Evolutionary conservation across 2,797 vertebrate species (phyloP), one percentile per base, ranked within the genome.

Genomic region (Acomys russatus): DNA sequence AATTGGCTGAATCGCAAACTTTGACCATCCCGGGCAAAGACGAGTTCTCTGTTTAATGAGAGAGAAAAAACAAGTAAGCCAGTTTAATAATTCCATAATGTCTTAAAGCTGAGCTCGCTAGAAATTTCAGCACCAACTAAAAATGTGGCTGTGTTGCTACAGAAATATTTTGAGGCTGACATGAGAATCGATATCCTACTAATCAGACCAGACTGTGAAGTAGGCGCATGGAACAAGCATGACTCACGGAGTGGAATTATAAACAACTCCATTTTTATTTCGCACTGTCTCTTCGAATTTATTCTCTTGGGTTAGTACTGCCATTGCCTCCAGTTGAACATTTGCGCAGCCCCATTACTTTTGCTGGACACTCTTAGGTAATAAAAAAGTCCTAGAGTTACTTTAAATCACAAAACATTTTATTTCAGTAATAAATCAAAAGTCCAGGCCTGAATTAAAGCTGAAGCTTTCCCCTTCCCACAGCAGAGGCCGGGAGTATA

Each of bases 211-310:
- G 63, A 74, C 85, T 96, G 85, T 86, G 94, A 96, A 88, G 85
- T 4, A 95, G 94, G 93, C 64, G 66, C 86, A 95, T 5, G 0
- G 78, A 96, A 92, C 68, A 88, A 96, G 78, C 22, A 73, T 94
- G 92, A 96, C 35, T 97, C 95, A 94, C 64, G 17, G 74, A 17
- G 44, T 1, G 70, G 38, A 95, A 95, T 87, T 89, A 97, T 79
- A 93, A 97, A 94, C 95, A 93, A 94, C 94, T 97, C 96, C 95
- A 91, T 87, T 95, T 97, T 97, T 97, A 90, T 93, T 87, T 95
- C 63, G 23, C 54, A 84, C 74, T 56, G 33, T 93, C 92, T 94
- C 92, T 93, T 95, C 70, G 77, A 49, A 93, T 95, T 94, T 98
- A 86, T 91, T 97, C 87, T 93, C 25, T 95, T 71, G 74, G 64